phyloP scores from a whole-genome alignment of 1,140 invertebrate genomes.

The Drosophila littoralis region DNA sequence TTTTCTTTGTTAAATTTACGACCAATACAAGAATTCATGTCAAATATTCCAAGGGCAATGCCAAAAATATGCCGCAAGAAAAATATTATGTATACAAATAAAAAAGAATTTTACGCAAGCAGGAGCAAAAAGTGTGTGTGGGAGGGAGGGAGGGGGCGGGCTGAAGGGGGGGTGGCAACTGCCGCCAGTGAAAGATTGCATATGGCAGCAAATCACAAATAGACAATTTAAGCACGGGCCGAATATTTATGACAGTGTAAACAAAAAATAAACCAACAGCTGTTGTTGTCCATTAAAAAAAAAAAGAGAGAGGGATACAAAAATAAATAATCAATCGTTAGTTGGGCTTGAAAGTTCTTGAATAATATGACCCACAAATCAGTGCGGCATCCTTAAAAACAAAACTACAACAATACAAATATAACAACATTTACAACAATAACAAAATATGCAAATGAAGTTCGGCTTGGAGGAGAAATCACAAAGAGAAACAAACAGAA shows the following conservation, averaged over 20 bases:
- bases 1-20: slow-evolving; percentile 50
- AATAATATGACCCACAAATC: slow-evolving; percentile 58
- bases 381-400: slow-evolving; percentile 19
- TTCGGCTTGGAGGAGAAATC: slow-evolving; percentile 50
- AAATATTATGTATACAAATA: slow-evolving; percentile 13
- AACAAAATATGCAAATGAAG: slow-evolving; percentile 68
- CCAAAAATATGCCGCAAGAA: slow-evolving; percentile 58
- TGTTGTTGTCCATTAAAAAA: slow-evolving; percentile 40
- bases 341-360: background rate
- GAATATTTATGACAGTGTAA: slow-evolving; percentile 64
- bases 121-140: background rate
- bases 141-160: background rate
- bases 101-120: slow-evolving; percentile 55
- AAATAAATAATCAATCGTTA: slow-evolving; percentile 3
- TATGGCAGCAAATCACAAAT: slow-evolving; percentile 64
- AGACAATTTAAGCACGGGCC: slow-evolving; percentile 55
- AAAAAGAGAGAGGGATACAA: background rate
- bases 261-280: slow-evolving; percentile 44
- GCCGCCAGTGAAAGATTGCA: slow-evolving; percentile 57
- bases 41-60: slow-evolving; percentile 76
- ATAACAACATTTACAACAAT: slow-evolving; percentile 34
- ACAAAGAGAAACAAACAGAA: slow-evolving; percentile 41
- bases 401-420: background rate
- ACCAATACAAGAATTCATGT: slow-evolving; percentile 56
- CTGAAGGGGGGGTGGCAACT: background rate